Percentiles rank a stretch among this genome's conserved stretches.
Evolutionary conservation across 2,888 invertebrate genomes (phyloP).

Genomic region (Amorpha juglandis): DNA sequence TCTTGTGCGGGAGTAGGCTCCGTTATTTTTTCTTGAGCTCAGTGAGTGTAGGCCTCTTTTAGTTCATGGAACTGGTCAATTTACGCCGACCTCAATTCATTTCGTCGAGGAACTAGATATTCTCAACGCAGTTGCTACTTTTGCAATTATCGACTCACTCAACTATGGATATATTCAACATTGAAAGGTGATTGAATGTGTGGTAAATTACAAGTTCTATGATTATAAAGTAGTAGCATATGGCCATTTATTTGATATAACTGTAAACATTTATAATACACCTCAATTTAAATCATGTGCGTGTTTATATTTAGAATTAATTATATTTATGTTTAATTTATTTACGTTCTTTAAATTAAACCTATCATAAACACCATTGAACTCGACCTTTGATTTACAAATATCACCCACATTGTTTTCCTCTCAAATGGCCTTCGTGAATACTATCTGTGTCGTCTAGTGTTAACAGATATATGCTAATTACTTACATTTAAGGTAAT

Average conservation of each 20-base stretch:
- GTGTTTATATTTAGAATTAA: no score
- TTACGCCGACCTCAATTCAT: no score
- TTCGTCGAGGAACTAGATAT: neutral
- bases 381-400: no score
- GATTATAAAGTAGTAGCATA: neutral
- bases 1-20: neutral
- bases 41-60: neutral
- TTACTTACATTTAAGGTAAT: slow-evolving; percentile 93
- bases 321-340: no score
- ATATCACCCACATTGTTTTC: neutral
- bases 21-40: neutral
- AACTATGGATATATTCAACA: slow-evolving; percentile 5
- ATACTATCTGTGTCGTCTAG: neutral
- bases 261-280: neutral
- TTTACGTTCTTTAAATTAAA: no score
- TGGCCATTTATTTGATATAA: neutral
- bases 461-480: slow-evolving; percentile 35
- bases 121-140: neutral
- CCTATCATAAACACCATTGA: no score
- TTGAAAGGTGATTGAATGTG: neutral
- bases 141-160: neutral
- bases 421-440: neutral
- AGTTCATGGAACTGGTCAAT: neutral
- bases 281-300: neutral
- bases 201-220: slow-evolving; percentile 6